phyloP scores from a whole-genome alignment of 2,797 vertebrate species.

The Xiphorhynchus erythropygius region DNA sequence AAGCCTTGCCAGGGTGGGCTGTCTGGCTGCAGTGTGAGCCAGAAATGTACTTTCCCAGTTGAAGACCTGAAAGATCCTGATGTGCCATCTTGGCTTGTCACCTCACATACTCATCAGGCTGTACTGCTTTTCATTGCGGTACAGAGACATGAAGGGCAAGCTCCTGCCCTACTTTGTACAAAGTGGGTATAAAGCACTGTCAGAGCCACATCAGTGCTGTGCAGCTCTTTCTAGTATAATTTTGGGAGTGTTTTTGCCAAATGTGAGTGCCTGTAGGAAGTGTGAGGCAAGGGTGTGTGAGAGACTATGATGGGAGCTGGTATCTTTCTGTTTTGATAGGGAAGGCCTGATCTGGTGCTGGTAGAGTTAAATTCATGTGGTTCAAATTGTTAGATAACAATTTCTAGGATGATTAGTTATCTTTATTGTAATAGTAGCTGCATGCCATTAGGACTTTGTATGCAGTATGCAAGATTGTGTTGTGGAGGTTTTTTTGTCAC shows the following conservation, averaged over 20 bases:
- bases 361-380: neutral
- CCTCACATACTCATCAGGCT: neutral
- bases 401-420: neutral
- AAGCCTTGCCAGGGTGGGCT: neutral
- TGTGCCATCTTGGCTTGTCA: neutral
- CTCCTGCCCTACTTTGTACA: neutral
- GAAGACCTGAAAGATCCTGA: neutral
- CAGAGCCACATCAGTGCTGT: neutral
- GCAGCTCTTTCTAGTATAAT: rapidly evolving
- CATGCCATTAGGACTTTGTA: neutral
- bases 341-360: neutral
- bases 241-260: neutral
- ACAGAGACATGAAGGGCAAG: neutral
- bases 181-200: neutral
- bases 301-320: neutral
- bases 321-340: neutral
- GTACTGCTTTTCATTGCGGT: neutral
- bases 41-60: neutral
- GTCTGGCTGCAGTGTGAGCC: neutral
- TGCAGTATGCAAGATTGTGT: neutral
- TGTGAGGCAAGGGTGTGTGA: neutral
- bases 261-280: neutral
- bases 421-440: neutral
- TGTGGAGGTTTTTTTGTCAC: rapidly evolving
- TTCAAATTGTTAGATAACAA: neutral